Base-by-base conservation (phyloP, 2,888 invertebrate genomes). In the Chrysodeixis includens region DNA sequence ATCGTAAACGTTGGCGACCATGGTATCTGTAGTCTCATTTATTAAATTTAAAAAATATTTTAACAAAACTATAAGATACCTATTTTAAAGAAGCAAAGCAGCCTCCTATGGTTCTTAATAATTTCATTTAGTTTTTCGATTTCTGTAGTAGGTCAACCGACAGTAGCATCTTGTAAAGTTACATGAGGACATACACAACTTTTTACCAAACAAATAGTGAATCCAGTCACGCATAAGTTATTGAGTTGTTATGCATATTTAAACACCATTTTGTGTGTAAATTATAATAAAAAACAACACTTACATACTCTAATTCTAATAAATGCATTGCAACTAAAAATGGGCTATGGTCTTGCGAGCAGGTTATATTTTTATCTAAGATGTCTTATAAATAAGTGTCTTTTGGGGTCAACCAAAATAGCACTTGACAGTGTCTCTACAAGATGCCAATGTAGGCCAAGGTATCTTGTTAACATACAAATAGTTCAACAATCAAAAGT, bases 161-260 rank as follows among this genome's bases (percentile, higher is more conserved):
- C 61, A 61, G 26, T 64, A n/a, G 62, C 74, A 75, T 62, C 74
- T 74, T 76, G 74, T 75, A 75, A 78, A 74, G 58, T 55, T 49
- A 20, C 10, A 18, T 49, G 20, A 49, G 18, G 18, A 49, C 46
- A 18, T 16, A 18, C 7, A 49, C 20, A 49, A 49, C 46, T 10
- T 10, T 18, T 12, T 49, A 18, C 18, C 20, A 9, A 49, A 49
- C 9, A 40, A n/a, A 20, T 18, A 18, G 46, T 46, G 18, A 49
- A 20, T 49, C 46, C 10, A 49, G 18, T 20, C 46, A 49, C 18
- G 8, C 18, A 46, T 18, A 2, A 12, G 18, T 49, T 49, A 49
- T 49, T 20, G 10, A 49, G 46, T 18, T 49, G 20, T 9, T 18
- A 49, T 49, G 20, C 46, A 20, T 49, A 49, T 49, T 49, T 49